Percentiles rank a stretch among this genome's conserved stretches.
Conservation (phyloP, 1,140 invertebrate species). For the Pissodes strobi region DNA sequence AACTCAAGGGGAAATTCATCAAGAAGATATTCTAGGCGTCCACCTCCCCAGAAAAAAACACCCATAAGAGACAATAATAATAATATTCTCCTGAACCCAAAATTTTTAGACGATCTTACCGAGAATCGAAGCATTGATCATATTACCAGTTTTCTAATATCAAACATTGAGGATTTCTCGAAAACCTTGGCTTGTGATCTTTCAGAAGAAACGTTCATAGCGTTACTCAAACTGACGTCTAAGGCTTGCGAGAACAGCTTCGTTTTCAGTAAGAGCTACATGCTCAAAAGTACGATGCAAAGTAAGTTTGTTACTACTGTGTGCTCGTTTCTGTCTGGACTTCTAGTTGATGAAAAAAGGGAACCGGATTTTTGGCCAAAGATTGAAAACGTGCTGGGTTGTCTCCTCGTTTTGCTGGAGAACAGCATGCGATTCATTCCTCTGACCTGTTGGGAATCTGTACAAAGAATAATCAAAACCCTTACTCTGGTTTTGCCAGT, state of each 20-base stretch:
- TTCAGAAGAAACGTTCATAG: neutral
- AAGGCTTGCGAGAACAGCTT: neutral
- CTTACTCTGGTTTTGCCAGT: conserved; percentile 47
- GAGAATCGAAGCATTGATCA: neutral
- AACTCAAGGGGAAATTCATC: too few relatives aligned
- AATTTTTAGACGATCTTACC: neutral
- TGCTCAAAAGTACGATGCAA: conserved; percentile 1
- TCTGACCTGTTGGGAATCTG: conserved; percentile 35
- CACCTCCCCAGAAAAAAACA: too few relatives aligned
- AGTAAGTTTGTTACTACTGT: neutral
- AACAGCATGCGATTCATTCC: neutral
- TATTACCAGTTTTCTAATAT: neutral
- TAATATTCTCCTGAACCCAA: too few relatives aligned
- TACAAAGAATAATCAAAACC: conserved; percentile 52
- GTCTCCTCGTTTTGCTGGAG: neutral
- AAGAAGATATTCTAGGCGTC: too few relatives aligned
- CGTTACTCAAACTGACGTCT: neutral
- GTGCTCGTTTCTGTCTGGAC: neutral
- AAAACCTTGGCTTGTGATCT: neutral
- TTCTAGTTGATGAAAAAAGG: neutral
- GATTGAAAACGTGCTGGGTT: neutral
- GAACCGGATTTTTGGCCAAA: neutral
- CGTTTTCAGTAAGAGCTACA: neutral
- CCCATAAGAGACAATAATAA: too few relatives aligned
- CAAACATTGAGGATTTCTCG: neutral